These are phyloP conservation scores for Caranx melampygus DNA, from an alignment of 2,113 vertebrate species.

Conservation along the genomic window DNA sequence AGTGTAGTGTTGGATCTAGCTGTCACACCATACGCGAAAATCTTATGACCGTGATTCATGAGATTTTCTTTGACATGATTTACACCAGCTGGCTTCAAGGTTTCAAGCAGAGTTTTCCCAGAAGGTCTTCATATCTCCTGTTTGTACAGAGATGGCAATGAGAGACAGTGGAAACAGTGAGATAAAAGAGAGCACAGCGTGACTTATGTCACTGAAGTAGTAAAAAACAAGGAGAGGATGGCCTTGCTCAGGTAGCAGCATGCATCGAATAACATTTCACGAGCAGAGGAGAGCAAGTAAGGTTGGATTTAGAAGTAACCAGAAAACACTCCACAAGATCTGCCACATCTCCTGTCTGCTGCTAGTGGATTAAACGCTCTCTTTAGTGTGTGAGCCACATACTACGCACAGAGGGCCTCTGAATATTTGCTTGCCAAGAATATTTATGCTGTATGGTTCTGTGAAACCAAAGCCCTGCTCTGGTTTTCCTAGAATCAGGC, in stretches of 20 bases:
- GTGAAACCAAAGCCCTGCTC: slow-evolving; percentile 26
- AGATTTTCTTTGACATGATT: not conserved
- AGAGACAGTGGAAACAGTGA: slow-evolving; percentile 15
- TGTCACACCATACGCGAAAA: not conserved
- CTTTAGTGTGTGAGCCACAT: not conserved
- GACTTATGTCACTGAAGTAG: not conserved
- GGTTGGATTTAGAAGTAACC: not conserved
- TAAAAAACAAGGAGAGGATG: slow-evolving; percentile 16
- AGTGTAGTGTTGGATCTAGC: not conserved
- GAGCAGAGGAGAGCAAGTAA: not conserved
- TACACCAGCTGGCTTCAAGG: slow-evolving; percentile 31
- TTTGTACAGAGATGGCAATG: slow-evolving; percentile 35
- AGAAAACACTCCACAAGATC: not conserved
- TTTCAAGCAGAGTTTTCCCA: not conserved
- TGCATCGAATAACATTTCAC: not conserved
- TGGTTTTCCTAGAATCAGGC: slow-evolving; percentile 26
- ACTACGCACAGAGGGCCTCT: slow-evolving; percentile 14
- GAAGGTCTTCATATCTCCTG: slow-evolving; percentile 39
- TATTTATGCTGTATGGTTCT: not conserved
- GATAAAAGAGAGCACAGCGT: slow-evolving; percentile 51
- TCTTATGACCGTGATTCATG: not conserved
- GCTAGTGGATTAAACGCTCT: not conserved
- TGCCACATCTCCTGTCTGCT: not conserved
- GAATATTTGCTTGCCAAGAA: not conserved
- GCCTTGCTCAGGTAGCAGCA: slow-evolving; percentile 28